Evolutionary conservation across 2,888 invertebrate species (phyloP).

Genomic region (Noctua janthina): DNA sequence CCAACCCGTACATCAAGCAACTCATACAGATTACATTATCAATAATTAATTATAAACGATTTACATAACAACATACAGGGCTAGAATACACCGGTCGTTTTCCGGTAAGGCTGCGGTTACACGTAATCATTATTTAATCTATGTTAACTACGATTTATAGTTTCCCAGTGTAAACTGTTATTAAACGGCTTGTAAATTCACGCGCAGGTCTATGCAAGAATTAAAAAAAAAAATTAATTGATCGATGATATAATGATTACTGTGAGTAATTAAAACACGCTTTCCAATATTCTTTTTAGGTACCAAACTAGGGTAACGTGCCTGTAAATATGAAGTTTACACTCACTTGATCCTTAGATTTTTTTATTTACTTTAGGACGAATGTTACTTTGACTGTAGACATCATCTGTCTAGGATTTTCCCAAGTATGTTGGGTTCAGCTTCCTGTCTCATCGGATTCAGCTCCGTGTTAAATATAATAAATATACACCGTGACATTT

Average conservation of each 20-base stretch:
- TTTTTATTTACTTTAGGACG: not conserved
- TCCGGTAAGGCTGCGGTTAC: slow-evolving; percentile 51
- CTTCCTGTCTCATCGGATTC: not conserved
- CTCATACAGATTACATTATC: slow-evolving; percentile 36
- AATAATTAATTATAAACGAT: slow-evolving; percentile 51
- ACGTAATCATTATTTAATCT: slow-evolving; percentile 58
- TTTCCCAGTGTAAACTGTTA: slow-evolving; percentile 56
- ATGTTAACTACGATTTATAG: slow-evolving; percentile 58
- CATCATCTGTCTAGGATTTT: not conserved
- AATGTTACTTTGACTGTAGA: not conserved
- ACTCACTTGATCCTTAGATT: not conserved
- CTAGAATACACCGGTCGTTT: slow-evolving; percentile 39
- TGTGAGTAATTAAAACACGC: slow-evolving; percentile 17
- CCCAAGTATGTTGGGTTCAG: not conserved
- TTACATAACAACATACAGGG: slow-evolving; percentile 54
- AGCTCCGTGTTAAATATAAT: not conserved
- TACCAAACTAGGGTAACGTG: not conserved
- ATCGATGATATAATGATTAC: slow-evolving; percentile 34
- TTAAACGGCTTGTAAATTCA: slow-evolving; percentile 39
- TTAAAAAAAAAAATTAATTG: slow-evolving; percentile 10
- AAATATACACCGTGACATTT: too few relatives aligned
- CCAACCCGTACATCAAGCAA: slow-evolving; percentile 6
- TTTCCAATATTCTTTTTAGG: slow-evolving; percentile 23
- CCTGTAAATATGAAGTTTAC: not conserved
- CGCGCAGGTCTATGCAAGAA: slow-evolving; percentile 20